Base-by-base conservation (phyloP, 2,888 invertebrate genomes). In the Chrysotoxum bicinctum region DNA sequence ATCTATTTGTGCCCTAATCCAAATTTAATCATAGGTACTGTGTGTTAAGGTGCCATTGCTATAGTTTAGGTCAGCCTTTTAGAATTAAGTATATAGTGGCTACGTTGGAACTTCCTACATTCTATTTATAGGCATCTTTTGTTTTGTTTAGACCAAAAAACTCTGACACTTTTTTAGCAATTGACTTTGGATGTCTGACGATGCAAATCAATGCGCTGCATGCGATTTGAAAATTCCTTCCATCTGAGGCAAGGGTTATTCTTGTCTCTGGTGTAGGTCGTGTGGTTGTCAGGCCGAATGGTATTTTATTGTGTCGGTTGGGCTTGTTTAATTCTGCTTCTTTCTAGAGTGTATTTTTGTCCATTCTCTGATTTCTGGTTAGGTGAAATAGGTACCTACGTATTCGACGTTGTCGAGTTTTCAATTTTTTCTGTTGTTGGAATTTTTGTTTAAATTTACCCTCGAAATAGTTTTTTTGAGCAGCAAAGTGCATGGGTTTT, bases 171-270 rank as follows among this genome's bases (percentile, higher is more conserved):
- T 60, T 54, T 76, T 32, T 64, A 75, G 58, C 64, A 40, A 40
- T 56, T 58, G 75, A 70, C 72, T 82, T 64, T 68, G 26, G 37
- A 35, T 43, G 70, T 12, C 48, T 60, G 77, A 72, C 77, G 73
- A 45, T 30, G 35, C 48, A 72, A 76, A 50, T 66, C 43, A 58
- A 75, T 70, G 40, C 69, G 43, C 43, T 43, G 45, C 32, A 40
- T 62, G 37, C 60, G 26, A 48, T 60, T 70, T 26, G n/a, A 64
- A 62, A 32, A 52, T 70, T 4, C 23, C 19, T 72, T 66, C 16
- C 32, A 48, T 14, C 26, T 45, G 62, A n/a, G 35, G 10, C 37
- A 48, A 66, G 48, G 21, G 37, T 45, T 45, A 19, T 64, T 21
- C 12, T 60, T 45, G 30, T 50, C 37, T 50, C 26, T 16, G 1